Percentiles rank a stretch among this genome's conserved stretches.
These are phyloP conservation scores for Iselma pallidipennis DNA, from an alignment of 2,888 invertebrate genomes.

Conservation along the genomic window DNA sequence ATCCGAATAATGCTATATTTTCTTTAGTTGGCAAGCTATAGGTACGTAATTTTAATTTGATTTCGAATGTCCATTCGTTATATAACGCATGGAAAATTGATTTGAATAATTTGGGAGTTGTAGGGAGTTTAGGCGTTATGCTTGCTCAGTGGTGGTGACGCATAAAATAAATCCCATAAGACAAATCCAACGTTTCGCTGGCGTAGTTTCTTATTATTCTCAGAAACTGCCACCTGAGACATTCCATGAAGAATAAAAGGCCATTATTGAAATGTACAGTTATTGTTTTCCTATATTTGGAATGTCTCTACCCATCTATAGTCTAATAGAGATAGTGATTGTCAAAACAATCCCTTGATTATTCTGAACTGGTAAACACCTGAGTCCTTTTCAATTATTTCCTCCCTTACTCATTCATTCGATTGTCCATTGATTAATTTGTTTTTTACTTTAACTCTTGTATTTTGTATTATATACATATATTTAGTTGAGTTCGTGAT, in stretches of 20 bases:
- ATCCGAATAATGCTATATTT: neutral
- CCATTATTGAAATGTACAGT: neutral
- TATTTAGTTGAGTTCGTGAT: neutral
- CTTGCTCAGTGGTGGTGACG: neutral
- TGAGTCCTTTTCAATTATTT: slow-evolving; percentile 8
- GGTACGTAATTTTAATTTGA: too few relatives aligned
- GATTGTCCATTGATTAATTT: neutral
- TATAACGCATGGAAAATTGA: neutral
- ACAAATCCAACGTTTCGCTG: neutral
- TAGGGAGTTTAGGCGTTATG: neutral
- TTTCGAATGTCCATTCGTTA: too few relatives aligned
- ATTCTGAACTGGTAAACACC: slow-evolving; percentile 22
- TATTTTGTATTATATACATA: neutral
- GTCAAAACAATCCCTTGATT: slow-evolving; percentile 32
- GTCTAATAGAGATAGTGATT: slow-evolving; percentile 11
- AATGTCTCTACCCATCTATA: neutral
- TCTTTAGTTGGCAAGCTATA: neutral
- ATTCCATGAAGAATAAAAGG: neutral
- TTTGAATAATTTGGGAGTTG: neutral
- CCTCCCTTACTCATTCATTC: neutral
- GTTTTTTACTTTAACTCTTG: neutral
- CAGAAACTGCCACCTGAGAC: neutral
- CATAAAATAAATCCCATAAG: neutral
- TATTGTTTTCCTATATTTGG: neutral
- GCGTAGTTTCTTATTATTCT: neutral